phyloP scores from a whole-genome alignment of 2,797 vertebrate species.

The Tamandua tetradactyla region DNA sequence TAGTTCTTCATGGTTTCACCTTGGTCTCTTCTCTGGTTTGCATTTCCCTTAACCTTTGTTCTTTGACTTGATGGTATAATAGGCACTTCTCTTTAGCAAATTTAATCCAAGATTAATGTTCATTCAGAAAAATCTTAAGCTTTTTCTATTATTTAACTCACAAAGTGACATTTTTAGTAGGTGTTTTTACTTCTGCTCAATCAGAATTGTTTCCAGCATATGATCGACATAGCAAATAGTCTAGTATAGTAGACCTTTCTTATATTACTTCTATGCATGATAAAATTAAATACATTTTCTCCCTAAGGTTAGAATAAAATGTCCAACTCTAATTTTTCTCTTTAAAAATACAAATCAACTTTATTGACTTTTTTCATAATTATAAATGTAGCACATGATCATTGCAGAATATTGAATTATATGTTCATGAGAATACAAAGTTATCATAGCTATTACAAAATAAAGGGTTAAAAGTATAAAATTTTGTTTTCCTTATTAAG shows the following conservation, averaged over 20 bases:
- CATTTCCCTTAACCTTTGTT: neutral
- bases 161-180: neutral
- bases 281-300: neutral
- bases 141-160: neutral
- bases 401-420: neutral
- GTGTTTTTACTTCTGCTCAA: neutral
- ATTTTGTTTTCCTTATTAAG: conserved; percentile 22
- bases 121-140: neutral
- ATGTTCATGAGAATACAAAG: conserved; percentile 11
- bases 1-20: neutral
- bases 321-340: neutral
- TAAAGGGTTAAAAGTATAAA: neutral
- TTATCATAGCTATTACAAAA: neutral
- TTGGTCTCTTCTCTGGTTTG: neutral
- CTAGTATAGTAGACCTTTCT: neutral
- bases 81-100: neutral
- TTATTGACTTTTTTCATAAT: conserved; percentile 27
- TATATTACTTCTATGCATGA: neutral
- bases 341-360: conserved; percentile 6
- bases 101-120: neutral
- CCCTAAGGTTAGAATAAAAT: neutral
- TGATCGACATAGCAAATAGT: neutral
- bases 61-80: neutral
- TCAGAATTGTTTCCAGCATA: neutral
- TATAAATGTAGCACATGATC: neutral